Base-by-base conservation (phyloP, 2,113 vertebrate species). In the Arizona elegans region DNA sequence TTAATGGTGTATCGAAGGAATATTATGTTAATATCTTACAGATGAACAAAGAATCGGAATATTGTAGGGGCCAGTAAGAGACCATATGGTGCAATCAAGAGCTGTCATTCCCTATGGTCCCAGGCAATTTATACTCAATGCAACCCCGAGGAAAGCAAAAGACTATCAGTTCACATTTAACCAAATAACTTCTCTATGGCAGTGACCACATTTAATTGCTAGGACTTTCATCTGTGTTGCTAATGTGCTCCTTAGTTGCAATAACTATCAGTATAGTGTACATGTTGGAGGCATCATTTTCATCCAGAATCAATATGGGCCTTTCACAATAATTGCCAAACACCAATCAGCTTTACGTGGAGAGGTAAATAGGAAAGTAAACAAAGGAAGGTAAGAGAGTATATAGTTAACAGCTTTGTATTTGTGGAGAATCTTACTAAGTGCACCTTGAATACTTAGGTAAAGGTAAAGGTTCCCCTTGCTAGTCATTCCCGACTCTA, bases 11-110 rank as follows among this genome's bases (percentile, higher is more conserved):
- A 96, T 97, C 65, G 93, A 94, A 95, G 92, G 94, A 93, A 95
- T 91, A 92, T 96, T 96, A 96, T 95, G 94, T 93, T 96, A 96
- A 96, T 96, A 94, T 91, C 50, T 94, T 97, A 97, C 97, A 97
- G 92, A 92, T 96, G 97, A 96, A 95, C 95, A 95, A 86, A 70
- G 94, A 94, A 54, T 86, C n/a, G 8, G 95, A 8, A 2, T 54
- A 1, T 33, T 0, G 55, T 96, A 86, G 86, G 93, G 10, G 70
- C 94, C 94, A 93, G 96, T 93, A 90, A 92, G 91, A 88, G 95
- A 87, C 96, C 97, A 97, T 93, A 97, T 97, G 97, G 97, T 94
- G 33, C 90, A 88, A 93, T 8, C 0, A 12, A 62, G 91, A 92
- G 53, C 94, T 91, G 94, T 52, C n/a, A 26, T 50, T 90, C 96